phyloP scores from a whole-genome alignment of 2,888 invertebrate genomes.

The Philaethria dido region DNA sequence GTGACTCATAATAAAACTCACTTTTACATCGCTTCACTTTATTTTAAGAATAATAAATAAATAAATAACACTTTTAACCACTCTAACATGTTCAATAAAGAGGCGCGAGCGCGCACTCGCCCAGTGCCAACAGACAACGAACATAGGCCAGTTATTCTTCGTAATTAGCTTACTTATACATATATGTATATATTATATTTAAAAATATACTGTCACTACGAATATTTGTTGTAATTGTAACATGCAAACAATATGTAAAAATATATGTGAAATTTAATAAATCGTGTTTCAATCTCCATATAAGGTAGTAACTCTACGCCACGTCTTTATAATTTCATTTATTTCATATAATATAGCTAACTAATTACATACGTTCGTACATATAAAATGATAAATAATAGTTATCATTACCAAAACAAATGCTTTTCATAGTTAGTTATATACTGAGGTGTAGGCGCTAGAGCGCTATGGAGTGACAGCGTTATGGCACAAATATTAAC shows the following conservation, averaged over 20 bases:
- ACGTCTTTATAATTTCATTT: background rate
- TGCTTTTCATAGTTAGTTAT: background rate
- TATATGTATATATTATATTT: constrained; percentile 8
- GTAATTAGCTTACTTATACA: background rate
- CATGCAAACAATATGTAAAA: constrained; percentile 14
- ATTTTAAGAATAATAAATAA: constrained; percentile 52
- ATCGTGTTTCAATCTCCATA: background rate
- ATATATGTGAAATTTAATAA: background rate
- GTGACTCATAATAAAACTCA: constrained; percentile 28
- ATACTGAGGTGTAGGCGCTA: background rate
- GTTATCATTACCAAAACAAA: too few species aligned
- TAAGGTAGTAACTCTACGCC: background rate
- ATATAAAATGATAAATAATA: too few species aligned
- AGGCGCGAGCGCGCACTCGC: constrained; percentile 50
- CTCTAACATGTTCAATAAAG: constrained; percentile 56
- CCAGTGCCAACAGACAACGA: constrained; percentile 39
- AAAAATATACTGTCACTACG: constrained; percentile 15
- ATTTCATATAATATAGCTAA: background rate
- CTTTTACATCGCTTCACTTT: constrained; percentile 49
- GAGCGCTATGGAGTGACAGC: constrained; percentile 3
- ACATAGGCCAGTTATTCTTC: constrained; percentile 22
- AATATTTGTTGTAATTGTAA: constrained; percentile 9
- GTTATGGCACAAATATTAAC: constrained; percentile 23
- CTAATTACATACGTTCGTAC: background rate
- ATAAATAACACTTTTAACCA: constrained; percentile 65